Conservation (phyloP, 2,113 vertebrate genomes). For the Chaetodon auriga region DNA sequence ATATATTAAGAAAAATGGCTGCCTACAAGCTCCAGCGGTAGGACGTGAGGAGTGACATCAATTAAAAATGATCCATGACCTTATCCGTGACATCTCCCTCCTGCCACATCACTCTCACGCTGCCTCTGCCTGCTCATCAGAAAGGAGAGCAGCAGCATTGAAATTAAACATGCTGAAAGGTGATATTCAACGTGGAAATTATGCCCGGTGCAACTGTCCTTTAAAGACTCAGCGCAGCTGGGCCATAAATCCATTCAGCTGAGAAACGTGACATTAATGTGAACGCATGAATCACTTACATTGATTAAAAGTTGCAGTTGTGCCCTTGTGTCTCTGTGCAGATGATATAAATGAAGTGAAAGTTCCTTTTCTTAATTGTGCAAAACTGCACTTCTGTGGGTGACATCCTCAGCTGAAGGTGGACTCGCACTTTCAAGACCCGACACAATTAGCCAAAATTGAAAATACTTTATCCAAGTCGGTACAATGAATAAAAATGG, state of each 20-base stretch:
- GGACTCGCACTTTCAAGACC: background rate
- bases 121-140: background rate
- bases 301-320: conserved; percentile 38
- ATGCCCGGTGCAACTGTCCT: conserved; percentile 16
- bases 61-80: conserved; percentile 53
- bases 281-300: conserved; percentile 37
- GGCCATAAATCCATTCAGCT: conserved; percentile 30
- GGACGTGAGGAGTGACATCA: conserved; percentile 29
- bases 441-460: conserved; percentile 21
- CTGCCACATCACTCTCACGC: background rate
- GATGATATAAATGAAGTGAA: conserved; percentile 26
- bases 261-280: conserved; percentile 30
- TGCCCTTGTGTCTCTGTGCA: conserved; percentile 46
- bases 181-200: conserved; percentile 7
- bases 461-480: conserved; percentile 20
- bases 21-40: background rate
- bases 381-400: background rate
- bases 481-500: conserved; percentile 32
- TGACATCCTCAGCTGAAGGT: background rate
- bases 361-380: conserved; percentile 4
- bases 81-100: background rate
- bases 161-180: conserved; percentile 16
- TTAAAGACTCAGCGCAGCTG: conserved; percentile 6
- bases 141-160: background rate
- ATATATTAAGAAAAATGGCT: conserved; percentile 14